phyloP scores from a whole-genome alignment of 2,888 invertebrate species.

The Agelastica alni region DNA sequence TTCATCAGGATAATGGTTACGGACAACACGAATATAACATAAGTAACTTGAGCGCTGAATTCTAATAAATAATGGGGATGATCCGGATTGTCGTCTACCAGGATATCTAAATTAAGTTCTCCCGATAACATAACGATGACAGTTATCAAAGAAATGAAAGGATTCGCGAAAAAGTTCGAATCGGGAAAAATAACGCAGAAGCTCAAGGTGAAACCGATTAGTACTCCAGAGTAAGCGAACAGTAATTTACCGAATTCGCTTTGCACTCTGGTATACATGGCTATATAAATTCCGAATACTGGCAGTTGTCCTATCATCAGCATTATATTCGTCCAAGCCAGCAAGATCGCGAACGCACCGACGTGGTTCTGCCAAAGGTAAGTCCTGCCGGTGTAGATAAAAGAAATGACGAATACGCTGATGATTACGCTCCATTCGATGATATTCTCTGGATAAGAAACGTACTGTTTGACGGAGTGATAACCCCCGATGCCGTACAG shows the following conservation, averaged over 20 bases:
- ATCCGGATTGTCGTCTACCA: conserved; percentile 75
- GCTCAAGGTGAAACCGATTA: conserved; percentile 85
- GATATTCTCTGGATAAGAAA: conserved; percentile 82
- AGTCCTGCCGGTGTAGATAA: conserved; percentile 74
- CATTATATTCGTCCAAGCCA: conserved; percentile 88
- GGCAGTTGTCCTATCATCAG: conserved; percentile 88
- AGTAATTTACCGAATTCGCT: conserved; percentile 84
- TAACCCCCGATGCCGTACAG: conserved; percentile 82
- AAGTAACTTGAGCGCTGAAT: conserved; percentile 81
- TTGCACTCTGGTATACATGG: conserved; percentile 87
- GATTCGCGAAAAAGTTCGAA: conserved; percentile 80
- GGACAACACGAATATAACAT: conserved; percentile 78
- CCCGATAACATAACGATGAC: conserved; percentile 90
- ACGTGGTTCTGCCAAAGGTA: conserved; percentile 87
- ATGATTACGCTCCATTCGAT: conserved; percentile 87
- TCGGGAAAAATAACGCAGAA: conserved; percentile 87
- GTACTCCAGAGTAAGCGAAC: conserved; percentile 80
- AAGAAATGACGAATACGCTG: conserved; percentile 82
- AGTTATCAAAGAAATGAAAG: conserved; percentile 81
- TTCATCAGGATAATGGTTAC: conserved; percentile 88
- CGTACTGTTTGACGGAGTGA: conserved; percentile 76
- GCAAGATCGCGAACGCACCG: conserved; percentile 82
- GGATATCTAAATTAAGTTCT: conserved; percentile 76
- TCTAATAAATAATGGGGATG: conserved; percentile 76
- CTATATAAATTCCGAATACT: conserved; percentile 86